Base-by-base conservation (phyloP, 1,140 invertebrate species). In the Apocrypta bakeri region DNA sequence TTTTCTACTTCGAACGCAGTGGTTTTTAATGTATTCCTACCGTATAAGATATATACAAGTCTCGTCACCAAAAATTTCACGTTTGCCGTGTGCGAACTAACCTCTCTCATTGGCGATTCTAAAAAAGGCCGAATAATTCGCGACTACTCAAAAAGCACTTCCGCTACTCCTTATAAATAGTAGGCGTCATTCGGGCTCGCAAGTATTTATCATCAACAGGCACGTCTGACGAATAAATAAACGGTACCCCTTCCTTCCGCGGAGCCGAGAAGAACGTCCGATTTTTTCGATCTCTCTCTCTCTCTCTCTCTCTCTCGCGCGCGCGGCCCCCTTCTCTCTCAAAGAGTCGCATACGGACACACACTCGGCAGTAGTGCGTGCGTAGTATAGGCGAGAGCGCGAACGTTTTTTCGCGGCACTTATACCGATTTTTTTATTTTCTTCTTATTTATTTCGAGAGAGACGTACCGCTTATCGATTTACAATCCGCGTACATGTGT, bases 221-320 rank as follows among this genome's bases (percentile, higher is more conserved):
- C 68, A 42, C 37, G 71, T 42, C 37, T 24, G 33, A 48, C 37
- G 71, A 73, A 73, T 73, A 73, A 73, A 73, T 42, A 73, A 73
- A 73, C 71, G 71, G 71, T 73, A 73, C 71, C 71, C 71, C 71
- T 73, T 73, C 71, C 71, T 73, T 73, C 37, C 71, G 37, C 29
- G 29, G n/a, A 56, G 48, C 37, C 71, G 37, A 17, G 29, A 56
- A 56, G 48, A 56, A 56, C 48, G 48, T 56, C 21, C 48, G 48
- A 56, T 56, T 56, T 56, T 56, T 56, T 56, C 21, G 48, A 21
- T 56, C 48, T 17, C 48, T 21, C 14, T 56, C 48, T 56, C 48
- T 56, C 48, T 17, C 48, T 21, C 14, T 56, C 48, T 56, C 48
- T 17, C 48, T 56, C 48, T 56, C 14, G n/a, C n/a, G n/a, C n/a